Conservation (phyloP, 2,888 invertebrate species). For the Chrysopilus asiliformis region DNA sequence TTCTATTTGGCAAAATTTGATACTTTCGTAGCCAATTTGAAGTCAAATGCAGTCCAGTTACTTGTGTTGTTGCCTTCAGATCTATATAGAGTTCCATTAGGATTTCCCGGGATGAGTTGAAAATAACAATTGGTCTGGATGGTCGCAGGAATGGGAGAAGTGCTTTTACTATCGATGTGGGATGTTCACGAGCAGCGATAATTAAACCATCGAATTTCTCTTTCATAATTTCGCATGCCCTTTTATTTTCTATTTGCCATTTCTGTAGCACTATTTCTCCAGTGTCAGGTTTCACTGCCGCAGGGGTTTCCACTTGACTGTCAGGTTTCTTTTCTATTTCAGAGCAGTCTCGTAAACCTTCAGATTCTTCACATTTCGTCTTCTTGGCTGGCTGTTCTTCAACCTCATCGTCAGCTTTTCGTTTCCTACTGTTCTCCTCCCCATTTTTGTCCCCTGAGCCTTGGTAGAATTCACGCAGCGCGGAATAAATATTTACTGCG, state of each 20-base stretch:
- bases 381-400: constrained; percentile 16
- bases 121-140: constrained; percentile 77
- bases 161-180: constrained; percentile 59
- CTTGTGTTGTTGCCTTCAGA: constrained; percentile 56
- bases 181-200: constrained; percentile 76
- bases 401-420: constrained; percentile 10
- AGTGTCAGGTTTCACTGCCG: neutral
- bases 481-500: constrained; percentile 64
- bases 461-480: constrained; percentile 54
- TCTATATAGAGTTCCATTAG: constrained; percentile 69
- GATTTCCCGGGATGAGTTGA: constrained; percentile 66
- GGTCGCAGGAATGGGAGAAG: constrained; percentile 64
- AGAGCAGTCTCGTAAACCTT: constrained; percentile 14
- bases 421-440: constrained; percentile 13
- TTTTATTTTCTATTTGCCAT: constrained; percentile 57
- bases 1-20: constrained; percentile 80
- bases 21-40: constrained; percentile 82
- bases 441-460: constrained; percentile 25
- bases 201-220: constrained; percentile 60
- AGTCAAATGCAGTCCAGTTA: constrained; percentile 63
- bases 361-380: constrained; percentile 16
- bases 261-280: constrained; percentile 22
- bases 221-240: constrained; percentile 47
- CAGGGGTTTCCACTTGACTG: constrained; percentile 13
- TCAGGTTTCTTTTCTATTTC: constrained; percentile 9